These are phyloP conservation scores for Poecile atricapillus DNA, from an alignment of 2,113 vertebrate genomes.

Conservation along the genomic window DNA sequence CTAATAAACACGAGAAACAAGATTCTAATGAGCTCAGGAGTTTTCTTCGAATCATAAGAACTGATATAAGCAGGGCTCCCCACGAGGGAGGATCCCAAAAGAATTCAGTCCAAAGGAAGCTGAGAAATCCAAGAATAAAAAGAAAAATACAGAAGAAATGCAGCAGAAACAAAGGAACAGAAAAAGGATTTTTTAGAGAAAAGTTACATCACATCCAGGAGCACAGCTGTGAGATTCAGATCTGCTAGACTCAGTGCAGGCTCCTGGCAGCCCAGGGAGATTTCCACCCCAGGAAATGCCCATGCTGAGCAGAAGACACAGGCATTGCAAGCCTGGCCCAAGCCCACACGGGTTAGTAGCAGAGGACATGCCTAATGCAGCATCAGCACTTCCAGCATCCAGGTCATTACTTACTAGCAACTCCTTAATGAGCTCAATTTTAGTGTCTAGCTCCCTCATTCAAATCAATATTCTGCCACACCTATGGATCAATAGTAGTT, in stretches of 20 bases:
- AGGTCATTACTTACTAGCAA: background rate
- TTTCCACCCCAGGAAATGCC: background rate
- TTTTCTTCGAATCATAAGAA: no score
- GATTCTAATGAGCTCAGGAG: no score
- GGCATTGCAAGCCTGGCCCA: background rate
- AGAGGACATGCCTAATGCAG: background rate
- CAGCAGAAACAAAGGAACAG: no score
- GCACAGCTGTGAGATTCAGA: background rate
- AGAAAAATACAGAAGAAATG: no score
- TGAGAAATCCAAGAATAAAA: no score
- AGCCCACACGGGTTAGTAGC: fast-evolving
- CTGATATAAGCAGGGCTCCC: no score
- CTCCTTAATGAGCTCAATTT: background rate
- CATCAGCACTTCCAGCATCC: background rate
- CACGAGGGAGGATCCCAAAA: no score
- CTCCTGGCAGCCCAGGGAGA: background rate
- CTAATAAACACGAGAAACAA: no score
- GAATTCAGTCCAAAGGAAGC: no score
- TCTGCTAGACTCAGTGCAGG: background rate
- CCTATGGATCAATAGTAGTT: background rate
- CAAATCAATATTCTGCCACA: background rate
- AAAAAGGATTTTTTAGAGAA: no score
- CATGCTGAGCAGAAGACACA: background rate
- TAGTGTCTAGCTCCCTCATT: background rate
- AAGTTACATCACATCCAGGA: no score